phyloP scores from a whole-genome alignment of 1,140 invertebrate genomes.

The Ceratina calcarata region DNA sequence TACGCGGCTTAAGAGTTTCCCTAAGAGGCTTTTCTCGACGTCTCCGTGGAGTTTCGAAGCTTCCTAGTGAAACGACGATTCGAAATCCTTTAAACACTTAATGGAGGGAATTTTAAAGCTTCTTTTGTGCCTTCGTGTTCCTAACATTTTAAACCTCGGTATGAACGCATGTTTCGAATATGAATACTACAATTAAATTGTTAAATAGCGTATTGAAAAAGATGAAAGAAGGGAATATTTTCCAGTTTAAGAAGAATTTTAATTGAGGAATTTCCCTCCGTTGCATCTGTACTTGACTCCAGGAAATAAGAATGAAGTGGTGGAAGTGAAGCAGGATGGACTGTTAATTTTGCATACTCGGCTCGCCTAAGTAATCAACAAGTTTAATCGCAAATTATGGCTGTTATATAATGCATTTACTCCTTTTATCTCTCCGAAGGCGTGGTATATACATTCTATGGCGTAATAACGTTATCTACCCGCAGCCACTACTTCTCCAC shows the following conservation, averaged over 20 bases:
- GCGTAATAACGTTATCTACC: constrained; percentile 54
- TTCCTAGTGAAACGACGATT: constrained; percentile 7
- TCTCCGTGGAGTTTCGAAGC: not conserved
- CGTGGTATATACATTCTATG: constrained; percentile 17
- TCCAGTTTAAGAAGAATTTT: no score
- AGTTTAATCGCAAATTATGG: constrained; percentile 50
- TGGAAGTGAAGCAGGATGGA: constrained; percentile 16
- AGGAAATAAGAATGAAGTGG: not conserved
- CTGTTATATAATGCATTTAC: constrained; percentile 41
- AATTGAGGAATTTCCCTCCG: no score
- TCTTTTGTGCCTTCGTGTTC: not conserved
- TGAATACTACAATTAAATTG: no score
- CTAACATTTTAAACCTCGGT: no score
- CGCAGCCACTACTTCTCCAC: constrained; percentile 1
- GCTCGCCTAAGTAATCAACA: constrained; percentile 43
- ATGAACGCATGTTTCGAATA: no score
- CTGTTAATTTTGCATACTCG: constrained; percentile 42
- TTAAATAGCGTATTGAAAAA: no score
- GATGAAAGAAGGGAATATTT: no score
- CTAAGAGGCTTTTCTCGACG: constrained; percentile 13
- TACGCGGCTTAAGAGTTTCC: constrained; percentile 4
- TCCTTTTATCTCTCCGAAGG: constrained; percentile 48
- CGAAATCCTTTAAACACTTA: constrained; percentile 23
- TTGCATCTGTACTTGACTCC: not conserved
- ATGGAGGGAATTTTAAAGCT: constrained; percentile 4